Percentiles rank a stretch among this genome's conserved stretches.
Evolutionary conservation across 2,797 vertebrate genomes (phyloP).

Genomic region (Enteromius trimaculatus): DNA sequence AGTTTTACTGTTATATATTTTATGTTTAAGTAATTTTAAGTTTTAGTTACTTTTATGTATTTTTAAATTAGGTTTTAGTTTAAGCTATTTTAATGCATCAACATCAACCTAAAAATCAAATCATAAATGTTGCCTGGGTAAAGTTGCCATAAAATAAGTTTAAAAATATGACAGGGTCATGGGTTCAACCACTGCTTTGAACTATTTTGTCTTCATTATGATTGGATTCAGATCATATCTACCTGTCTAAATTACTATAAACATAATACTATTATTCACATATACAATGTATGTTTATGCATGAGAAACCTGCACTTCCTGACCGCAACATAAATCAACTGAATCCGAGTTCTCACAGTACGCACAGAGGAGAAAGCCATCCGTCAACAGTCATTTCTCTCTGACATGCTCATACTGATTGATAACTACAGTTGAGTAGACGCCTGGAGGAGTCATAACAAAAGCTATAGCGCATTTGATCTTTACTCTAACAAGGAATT

Average conservation of each 20-base stretch:
- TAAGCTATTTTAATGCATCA: neutral
- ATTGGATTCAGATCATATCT: neutral
- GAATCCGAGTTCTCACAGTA: neutral
- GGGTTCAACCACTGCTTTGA: neutral
- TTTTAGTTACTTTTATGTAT: neutral
- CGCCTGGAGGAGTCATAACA: slow-evolving; percentile 33
- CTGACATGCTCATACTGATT: slow-evolving; percentile 16
- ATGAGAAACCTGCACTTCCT: neutral
- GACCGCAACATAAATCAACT: slow-evolving; percentile 12
- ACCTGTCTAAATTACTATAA: neutral
- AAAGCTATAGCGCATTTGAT: slow-evolving; percentile 29
- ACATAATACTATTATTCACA: neutral
- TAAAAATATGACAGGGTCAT: neutral
- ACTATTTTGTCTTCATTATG: neutral
- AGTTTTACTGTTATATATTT: neutral
- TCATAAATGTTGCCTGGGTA: neutral
- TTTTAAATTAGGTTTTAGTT: neutral
- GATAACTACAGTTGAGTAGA: slow-evolving; percentile 3
- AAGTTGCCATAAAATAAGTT: neutral
- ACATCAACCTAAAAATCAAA: neutral
- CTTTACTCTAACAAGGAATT: slow-evolving; percentile 52
- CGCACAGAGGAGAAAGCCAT: slow-evolving; percentile 54
- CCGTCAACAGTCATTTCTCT: slow-evolving; percentile 57
- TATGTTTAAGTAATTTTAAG: too few relatives aligned
- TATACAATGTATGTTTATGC: neutral